Base-by-base conservation (phyloP, 2,113 vertebrate species). In the Daboia siamensis region DNA sequence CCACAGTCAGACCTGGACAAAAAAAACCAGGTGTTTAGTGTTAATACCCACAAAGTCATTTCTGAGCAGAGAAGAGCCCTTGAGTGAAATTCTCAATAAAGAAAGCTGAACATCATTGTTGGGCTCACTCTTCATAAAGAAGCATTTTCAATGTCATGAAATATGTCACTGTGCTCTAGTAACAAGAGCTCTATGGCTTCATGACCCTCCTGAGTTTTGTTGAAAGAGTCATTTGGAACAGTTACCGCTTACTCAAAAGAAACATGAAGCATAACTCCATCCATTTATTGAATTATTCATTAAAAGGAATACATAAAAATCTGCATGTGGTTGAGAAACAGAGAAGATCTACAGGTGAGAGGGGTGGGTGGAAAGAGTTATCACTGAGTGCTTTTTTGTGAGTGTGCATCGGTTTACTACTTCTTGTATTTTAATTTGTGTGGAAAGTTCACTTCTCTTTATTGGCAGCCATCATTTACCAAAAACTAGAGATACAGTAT, bases 261-360 rank as follows among this genome's bases (percentile, higher is more conserved):
- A 74, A 95, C 93, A 90, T 95, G 90, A 95, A 95, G 94, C 92
- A 90, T 93, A 93, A 92, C 93, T 93, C 91, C 93, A 94, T 91
- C 94, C 94, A 80, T 94, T 93, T 96, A 93, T 84, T 97, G 92
- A 96, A 95, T 97, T 95, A 97, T 96, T 96, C 95, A 95, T 95
- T 93, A 95, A 69, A 96, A 96, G 88, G 44, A 94, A 91, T 56
- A 86, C 87, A 24, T 33, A 87, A 39, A 94, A 94, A 26, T 20
- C 9, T 54, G 24, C 12, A 0, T 57, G 74, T 26, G 85, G 23
- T 86, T 3, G 84, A 61, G 57, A 64, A 39, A 54, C 46, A 52
- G n/a, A 86, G 13, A 86, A 20, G 26, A 55, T 69, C 44, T 90
- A 29, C 29, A 33, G 2, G 57, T 90, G 11, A 12, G 24, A 3